Evolutionary conservation across 2,797 vertebrate genomes (phyloP).

Genomic region (Clamator glandarius): DNA sequence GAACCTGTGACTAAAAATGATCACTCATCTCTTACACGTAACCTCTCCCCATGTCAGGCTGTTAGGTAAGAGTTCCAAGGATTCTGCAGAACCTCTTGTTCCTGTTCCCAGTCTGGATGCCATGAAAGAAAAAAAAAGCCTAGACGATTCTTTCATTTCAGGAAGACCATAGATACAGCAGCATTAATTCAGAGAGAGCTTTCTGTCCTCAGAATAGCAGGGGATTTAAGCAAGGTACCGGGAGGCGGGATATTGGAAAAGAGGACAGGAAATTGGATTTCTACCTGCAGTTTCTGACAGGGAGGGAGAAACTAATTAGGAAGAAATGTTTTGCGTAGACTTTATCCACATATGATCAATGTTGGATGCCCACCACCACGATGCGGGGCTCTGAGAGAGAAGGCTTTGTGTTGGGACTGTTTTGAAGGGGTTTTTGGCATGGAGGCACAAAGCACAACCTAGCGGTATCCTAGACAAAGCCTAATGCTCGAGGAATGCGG

Average conservation of each 20-base stretch:
- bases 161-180: background rate
- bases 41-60: background rate
- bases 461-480: background rate
- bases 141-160: background rate
- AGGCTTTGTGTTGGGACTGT: background rate
- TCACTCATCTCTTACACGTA: background rate
- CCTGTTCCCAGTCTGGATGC: background rate
- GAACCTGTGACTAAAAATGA: background rate
- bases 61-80: background rate
- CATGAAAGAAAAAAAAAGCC: background rate
- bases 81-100: background rate
- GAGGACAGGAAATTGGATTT: background rate
- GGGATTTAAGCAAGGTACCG: background rate
- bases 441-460: background rate
- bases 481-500: background rate
- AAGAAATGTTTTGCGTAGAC: background rate
- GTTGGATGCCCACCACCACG: fast-evolving
- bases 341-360: fast-evolving
- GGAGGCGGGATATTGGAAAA: background rate
- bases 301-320: background rate
- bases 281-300: background rate
- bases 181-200: background rate
- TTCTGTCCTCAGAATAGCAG: background rate
- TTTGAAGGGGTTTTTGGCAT: background rate
- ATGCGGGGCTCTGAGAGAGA: background rate